These are phyloP conservation scores for Halictus rubicundus DNA, from an alignment of 1,140 invertebrate species.

Conservation along the genomic window DNA sequence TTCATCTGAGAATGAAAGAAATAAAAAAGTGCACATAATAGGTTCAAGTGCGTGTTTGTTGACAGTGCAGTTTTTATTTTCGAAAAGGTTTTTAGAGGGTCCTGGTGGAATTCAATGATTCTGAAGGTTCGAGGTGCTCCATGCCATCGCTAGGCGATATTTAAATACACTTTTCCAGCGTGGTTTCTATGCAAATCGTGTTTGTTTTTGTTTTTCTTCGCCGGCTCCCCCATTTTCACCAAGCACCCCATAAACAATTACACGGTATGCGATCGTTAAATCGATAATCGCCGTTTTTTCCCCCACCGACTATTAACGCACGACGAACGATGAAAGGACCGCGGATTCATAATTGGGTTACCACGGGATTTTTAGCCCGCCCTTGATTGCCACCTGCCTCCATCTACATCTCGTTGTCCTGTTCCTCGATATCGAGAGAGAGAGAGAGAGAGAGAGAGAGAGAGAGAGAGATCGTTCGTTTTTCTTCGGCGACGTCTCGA, in stretches of 20 bases:
- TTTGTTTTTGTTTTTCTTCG: not conserved
- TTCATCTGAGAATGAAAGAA: no score
- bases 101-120: no score
- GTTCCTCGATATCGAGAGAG: no score
- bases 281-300: constrained; percentile 10
- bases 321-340: constrained; percentile 22
- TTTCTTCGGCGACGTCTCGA: not conserved
- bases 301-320: not conserved
- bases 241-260: constrained; percentile 36
- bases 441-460: no score
- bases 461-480: not conserved
- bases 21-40: no score
- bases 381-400: constrained; percentile 6
- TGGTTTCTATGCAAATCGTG: constrained; percentile 32
- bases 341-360: constrained; percentile 30
- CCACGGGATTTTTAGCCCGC: constrained; percentile 4
- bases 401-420: not conserved
- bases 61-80: no score
- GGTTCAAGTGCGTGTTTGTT: no score
- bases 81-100: no score
- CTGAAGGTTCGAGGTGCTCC: no score
- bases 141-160: no score
- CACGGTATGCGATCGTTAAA: not conserved
- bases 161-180: constrained; percentile 6
- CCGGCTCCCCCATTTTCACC: not conserved